phyloP scores from a whole-genome alignment of 92 coral and sea anemone genomes.

The Porites lobata region DNA sequence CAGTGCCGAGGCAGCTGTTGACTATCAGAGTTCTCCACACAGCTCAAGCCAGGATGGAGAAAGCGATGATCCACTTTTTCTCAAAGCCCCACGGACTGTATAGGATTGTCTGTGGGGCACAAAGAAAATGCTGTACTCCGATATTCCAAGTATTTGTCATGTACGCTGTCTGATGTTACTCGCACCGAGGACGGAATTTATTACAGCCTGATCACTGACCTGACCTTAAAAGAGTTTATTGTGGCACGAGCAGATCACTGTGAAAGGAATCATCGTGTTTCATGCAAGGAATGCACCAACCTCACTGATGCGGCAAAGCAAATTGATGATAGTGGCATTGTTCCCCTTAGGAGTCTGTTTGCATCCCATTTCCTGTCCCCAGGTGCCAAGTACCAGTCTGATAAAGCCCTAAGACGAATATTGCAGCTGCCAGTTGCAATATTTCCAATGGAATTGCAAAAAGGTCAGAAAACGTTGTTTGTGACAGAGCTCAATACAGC shows the following conservation, averaged over 20 bases:
- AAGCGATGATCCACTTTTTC: conserved; percentile 49
- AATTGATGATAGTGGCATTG: conserved; percentile 54
- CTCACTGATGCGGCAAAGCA: conserved; percentile 60
- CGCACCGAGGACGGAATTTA: conserved; percentile 40
- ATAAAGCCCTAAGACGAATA: conserved; percentile 61
- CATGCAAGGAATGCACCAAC: conserved; percentile 45
- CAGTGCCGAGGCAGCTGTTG: conserved; percentile 52
- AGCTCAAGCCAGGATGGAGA: conserved; percentile 50
- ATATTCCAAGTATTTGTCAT: conserved; percentile 41
- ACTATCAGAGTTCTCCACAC: conserved; percentile 54
- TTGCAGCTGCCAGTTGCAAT: conserved; percentile 77
- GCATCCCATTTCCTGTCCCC: conserved; percentile 56
- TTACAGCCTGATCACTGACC: conserved; percentile 52
- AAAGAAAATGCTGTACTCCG: conserved; percentile 43
- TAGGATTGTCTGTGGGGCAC: conserved; percentile 67
- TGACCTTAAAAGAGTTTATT: conserved; percentile 51
- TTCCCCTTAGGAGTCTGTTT: conserved; percentile 52
- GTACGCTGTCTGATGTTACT: conserved; percentile 36
- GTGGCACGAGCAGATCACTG: conserved; percentile 46
- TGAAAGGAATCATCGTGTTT: conserved; percentile 50
- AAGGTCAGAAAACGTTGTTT: conserved; percentile 36
- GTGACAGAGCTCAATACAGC: conserved; percentile 50
- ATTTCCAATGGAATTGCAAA: conserved; percentile 17
- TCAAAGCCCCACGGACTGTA: conserved; percentile 67
- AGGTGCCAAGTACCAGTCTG: conserved; percentile 32